phyloP scores from a whole-genome alignment of 2,888 invertebrate species.

The Periphyllus acericola region DNA sequence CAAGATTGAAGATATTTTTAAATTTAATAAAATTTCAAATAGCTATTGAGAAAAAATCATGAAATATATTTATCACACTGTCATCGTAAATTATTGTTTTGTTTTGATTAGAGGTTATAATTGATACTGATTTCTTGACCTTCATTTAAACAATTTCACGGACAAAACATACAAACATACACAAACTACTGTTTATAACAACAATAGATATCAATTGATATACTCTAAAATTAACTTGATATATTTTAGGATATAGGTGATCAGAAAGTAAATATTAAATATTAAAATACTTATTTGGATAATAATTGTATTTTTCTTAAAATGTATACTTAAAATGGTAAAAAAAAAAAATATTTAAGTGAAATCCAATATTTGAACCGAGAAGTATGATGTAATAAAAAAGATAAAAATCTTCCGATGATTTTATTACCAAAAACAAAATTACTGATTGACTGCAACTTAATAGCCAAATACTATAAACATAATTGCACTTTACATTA shows the following conservation, averaged over 20 bases:
- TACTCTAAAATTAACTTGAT: not conserved
- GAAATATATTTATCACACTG: not conserved
- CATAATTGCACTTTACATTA: no score
- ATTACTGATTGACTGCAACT: no score
- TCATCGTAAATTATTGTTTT: slow-evolving; percentile 3
- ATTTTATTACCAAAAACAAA: no score
- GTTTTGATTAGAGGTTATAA: not conserved
- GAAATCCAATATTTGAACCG: not conserved
- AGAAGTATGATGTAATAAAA: not conserved
- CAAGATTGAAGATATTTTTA: no score
- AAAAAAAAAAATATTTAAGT: not conserved
- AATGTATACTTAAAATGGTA: not conserved
- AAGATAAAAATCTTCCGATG: no score
- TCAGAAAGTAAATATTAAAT: no score
- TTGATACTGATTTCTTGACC: not conserved
- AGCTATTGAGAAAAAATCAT: not conserved
- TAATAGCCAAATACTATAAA: no score
- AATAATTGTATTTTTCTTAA: no score
- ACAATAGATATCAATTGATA: not conserved
- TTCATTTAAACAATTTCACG: not conserved
- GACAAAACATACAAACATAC: not conserved
- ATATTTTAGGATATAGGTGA: not conserved
- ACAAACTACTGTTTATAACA: not conserved
- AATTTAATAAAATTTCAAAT: no score
- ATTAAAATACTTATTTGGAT: not conserved